A percentile compares a stretch with the other conserved stretches of the same genome.
phyloP scores from a whole-genome alignment of 2,113 vertebrate species.

The Motacilla alba region DNA sequence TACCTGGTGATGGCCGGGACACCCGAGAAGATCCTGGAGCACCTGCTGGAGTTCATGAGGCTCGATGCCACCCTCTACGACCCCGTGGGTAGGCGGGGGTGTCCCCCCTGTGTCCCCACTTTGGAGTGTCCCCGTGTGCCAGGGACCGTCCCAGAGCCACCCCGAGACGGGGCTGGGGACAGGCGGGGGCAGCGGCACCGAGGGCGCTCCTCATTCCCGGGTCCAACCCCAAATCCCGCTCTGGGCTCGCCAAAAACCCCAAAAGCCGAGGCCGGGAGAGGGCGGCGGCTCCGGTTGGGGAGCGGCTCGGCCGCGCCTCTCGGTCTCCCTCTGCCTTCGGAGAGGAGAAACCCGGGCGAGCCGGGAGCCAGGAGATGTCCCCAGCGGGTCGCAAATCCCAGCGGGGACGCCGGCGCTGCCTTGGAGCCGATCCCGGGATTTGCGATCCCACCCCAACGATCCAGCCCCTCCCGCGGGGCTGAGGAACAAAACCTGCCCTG shows the following conservation, averaged over 20 bases:
- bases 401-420: neutral
- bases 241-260: neutral
- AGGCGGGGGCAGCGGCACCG: rapidly evolving
- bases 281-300: neutral
- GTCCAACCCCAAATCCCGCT: neutral
- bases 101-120: too few relatives aligned
- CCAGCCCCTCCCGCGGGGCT: neutral
- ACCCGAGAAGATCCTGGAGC: conserved; percentile 93
- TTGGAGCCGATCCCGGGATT: rapidly evolving
- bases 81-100: conserved; percentile 70
- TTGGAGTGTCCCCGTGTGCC: too few relatives aligned
- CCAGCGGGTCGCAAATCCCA: neutral
- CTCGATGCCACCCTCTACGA: conserved; percentile 84
- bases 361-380: neutral
- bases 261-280: neutral
- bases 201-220: rapidly evolving
- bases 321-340: neutral
- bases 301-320: neutral
- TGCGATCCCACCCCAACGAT: neutral
- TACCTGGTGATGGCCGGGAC: conserved; percentile 93
- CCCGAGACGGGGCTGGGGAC: neutral
- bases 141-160: neutral
- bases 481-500: neutral
- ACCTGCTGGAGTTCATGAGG: conserved; percentile 88
- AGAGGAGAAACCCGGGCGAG: neutral